phyloP scores from a whole-genome alignment of 2,113 vertebrate species.

The Psittacus erithacus region DNA sequence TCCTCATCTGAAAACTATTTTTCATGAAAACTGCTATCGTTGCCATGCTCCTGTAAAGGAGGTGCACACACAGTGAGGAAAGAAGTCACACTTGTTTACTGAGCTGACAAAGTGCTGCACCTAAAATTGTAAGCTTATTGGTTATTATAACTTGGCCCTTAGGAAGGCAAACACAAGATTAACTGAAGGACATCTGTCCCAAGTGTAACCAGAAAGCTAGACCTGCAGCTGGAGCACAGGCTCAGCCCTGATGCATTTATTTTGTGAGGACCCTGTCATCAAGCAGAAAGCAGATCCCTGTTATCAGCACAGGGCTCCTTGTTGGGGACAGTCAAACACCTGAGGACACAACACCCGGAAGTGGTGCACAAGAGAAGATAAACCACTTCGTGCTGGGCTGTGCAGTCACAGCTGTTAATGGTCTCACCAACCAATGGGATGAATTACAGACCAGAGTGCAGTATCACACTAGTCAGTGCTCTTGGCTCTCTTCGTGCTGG shows the following conservation, averaged over 20 bases:
- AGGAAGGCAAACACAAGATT: background rate
- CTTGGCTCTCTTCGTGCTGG: background rate
- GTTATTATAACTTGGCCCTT: background rate
- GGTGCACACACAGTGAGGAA: background rate
- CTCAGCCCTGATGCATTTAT: background rate
- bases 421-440: background rate
- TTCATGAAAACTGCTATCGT: background rate
- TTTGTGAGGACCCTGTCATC: background rate
- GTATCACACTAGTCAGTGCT: background rate
- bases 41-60: background rate
- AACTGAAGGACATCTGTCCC: background rate
- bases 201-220: background rate
- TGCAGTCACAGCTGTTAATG: background rate
- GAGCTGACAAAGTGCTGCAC: background rate
- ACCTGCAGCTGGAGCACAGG: background rate
- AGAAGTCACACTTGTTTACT: fast-evolving
- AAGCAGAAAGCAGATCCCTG: background rate
- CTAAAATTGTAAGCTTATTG: background rate
- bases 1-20: background rate
- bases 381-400: background rate
- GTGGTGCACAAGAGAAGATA: background rate
- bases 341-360: no score
- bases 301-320: background rate
- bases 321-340: background rate
- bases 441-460: background rate